A percentile compares a stretch with the other conserved stretches of the same genome.
Conservation (phyloP, 2,888 invertebrate species). For the Epinotia nisella region DNA sequence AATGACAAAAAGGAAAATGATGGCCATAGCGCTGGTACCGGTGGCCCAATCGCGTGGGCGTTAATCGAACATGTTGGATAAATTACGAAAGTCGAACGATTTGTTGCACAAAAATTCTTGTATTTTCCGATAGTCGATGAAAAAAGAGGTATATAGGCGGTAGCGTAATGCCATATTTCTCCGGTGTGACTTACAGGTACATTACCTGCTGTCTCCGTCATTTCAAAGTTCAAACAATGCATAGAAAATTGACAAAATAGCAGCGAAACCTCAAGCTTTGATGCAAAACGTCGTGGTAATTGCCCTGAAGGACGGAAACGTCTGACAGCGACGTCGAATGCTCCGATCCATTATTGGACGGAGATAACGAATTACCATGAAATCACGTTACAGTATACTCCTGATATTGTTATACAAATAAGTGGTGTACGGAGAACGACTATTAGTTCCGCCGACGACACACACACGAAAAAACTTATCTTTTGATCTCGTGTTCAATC, state of each 20-base stretch:
- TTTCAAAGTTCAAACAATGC: too few relatives aligned
- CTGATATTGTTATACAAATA: constrained; percentile 43
- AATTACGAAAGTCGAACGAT: too few relatives aligned
- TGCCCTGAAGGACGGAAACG: constrained; percentile 44
- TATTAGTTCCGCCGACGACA: constrained; percentile 24
- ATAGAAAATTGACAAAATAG: not conserved
- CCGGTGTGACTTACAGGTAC: too few relatives aligned
- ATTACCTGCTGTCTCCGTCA: not conserved
- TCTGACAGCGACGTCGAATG: constrained; percentile 26
- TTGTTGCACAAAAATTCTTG: too few relatives aligned
- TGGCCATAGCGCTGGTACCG: too few relatives aligned
- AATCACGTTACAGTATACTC: constrained; percentile 45
- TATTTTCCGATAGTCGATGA: too few relatives aligned
- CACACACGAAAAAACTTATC: constrained; percentile 9
- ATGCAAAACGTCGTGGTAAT: constrained; percentile 15
- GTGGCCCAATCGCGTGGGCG: too few relatives aligned
- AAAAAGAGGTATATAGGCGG: too few relatives aligned
- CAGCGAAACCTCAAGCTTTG: not conserved
- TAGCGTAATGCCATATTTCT: too few relatives aligned
- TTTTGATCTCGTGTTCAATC: not conserved
- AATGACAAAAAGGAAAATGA: too few relatives aligned
- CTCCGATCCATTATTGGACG: constrained; percentile 22
- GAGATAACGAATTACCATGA: constrained; percentile 49
- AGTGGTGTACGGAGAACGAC: constrained; percentile 17
- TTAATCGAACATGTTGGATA: too few relatives aligned